Base-by-base conservation (phyloP, 2,113 vertebrate species). In the Empidonax alnorum region DNA sequence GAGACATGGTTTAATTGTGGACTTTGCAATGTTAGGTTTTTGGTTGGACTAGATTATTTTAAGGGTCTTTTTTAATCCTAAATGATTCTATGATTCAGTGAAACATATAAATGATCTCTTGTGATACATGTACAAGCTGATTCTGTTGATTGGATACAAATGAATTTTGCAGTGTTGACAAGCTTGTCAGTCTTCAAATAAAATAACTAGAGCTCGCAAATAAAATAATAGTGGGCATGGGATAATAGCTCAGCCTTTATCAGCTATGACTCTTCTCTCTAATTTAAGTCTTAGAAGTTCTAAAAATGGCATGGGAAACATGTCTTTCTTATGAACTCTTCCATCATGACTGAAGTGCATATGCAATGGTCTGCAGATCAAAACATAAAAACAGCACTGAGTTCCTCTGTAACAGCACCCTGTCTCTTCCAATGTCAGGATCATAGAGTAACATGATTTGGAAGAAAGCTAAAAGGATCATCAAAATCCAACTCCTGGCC, bases 1-100 rank as follows among this genome's bases (percentile, higher is more conserved):
- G 11, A 24, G 14, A n/a, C 2, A 3, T 1, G 0, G 7, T 14
- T 65, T 49, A n/a, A 9, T 21, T 27, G 13, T 28, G 10, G n/a
- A 15, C 12, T 37, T 71, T 8, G 6, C 5, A 49, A 13, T n/a
- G 10, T 42, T 12, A 35, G 4, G 8, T 49, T 65, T 49, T 30
- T 8, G 5, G 8, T 20, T 67, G 24, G 30, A 67, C 46, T 59
- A 0, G 0, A n/a, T 33, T 10, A 49, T n/a, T 4, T 30, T 27
- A 42, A 42, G 19, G 12, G 10, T 75, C 7, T 55, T 76, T 75
- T 80, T 12, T 12, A 80, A 69, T 9, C 12, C 12, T 69, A 44
- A 28, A 18, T 49, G 5, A 27, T 42, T 37, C 49, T 12, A 14
- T 47, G 9, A 59, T 17, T 65, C 25, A 27, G 4, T 56, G 46